Conservation (phyloP, 2,888 invertebrate genomes). For the Apotomis turbidana region DNA sequence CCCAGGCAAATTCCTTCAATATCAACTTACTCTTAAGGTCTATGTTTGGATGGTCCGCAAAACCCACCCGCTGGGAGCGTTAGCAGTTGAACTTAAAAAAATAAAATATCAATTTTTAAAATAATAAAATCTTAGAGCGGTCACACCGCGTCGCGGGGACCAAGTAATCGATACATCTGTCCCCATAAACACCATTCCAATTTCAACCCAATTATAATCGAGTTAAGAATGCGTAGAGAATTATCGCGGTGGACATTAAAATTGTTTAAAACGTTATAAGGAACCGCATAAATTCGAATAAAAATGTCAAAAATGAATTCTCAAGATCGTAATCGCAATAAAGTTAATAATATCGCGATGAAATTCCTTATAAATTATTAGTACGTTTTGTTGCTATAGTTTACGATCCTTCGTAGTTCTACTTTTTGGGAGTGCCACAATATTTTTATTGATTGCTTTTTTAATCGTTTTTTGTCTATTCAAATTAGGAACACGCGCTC, state of each 20-base stretch:
- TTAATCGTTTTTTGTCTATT: conserved; percentile 37
- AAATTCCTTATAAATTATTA: conserved; percentile 79
- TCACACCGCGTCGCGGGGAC: conserved; percentile 71
- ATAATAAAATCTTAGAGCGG: conserved; percentile 82
- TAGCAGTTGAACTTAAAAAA: conserved; percentile 76
- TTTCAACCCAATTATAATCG: conserved; percentile 56
- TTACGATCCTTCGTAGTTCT: conserved; percentile 62
- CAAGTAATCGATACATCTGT: conserved; percentile 50
- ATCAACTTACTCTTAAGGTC: conserved; percentile 51
- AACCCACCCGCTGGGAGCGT: conserved; percentile 77
- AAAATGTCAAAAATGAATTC: conserved; percentile 82
- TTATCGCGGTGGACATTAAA: conserved; percentile 44
- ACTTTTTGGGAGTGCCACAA: conserved; percentile 43
- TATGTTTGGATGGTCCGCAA: conserved; percentile 47
- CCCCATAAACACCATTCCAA: conserved; percentile 48
- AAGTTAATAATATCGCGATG: conserved; percentile 81
- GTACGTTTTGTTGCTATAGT: conserved; percentile 73
- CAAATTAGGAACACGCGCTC: conserved; percentile 15
- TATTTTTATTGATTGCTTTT: conserved; percentile 47
- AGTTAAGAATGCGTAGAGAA: conserved; percentile 49
- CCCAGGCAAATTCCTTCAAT: conserved; percentile 54
- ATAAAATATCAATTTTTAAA: conserved; percentile 81
- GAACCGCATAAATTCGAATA: conserved; percentile 81
- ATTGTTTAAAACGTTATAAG: conserved; percentile 54
- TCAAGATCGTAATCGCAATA: conserved; percentile 82